These are phyloP conservation scores for Platypus cylindrus DNA, from an alignment of 2,888 invertebrate genomes.

Conservation along the genomic window DNA sequence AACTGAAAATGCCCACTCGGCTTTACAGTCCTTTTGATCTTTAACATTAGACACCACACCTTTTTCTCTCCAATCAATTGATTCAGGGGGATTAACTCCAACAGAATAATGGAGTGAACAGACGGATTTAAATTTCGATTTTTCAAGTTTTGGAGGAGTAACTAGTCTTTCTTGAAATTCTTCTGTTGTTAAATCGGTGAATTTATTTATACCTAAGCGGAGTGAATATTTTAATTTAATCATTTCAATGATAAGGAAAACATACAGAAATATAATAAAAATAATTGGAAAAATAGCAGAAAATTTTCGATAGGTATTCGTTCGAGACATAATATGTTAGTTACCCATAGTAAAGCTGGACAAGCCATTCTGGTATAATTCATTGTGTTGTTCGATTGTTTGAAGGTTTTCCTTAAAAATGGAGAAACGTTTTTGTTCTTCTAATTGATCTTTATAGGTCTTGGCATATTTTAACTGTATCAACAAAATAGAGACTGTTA, in stretches of 20 bases:
- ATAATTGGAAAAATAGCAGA: no score
- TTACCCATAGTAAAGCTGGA: conserved; percentile 5
- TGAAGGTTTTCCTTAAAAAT: conserved; percentile 12
- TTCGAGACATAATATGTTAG: no score
- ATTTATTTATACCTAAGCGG: conserved; percentile 15
- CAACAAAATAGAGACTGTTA: no score
- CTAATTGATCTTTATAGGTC: conserved; percentile 7
- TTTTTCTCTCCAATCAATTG: conserved; percentile 19
- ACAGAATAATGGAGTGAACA: background rate
- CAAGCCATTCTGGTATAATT: conserved; percentile 9
- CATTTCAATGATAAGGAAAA: background rate
- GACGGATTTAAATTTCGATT: conserved; percentile 1
- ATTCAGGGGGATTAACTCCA: conserved; percentile 10
- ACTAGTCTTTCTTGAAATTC: conserved; percentile 12
- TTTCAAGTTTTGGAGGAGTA: conserved; percentile 4
- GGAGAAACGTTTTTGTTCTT: conserved; percentile 12
- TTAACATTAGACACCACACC: conserved; percentile 19
- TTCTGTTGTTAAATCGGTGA: conserved; percentile 17
- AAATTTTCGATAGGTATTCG: no score
- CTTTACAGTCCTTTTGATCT: conserved; percentile 19
- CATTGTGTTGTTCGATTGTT: conserved; percentile 13
- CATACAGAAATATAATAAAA: background rate
- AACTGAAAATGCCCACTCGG: conserved; percentile 19
- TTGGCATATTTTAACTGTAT: conserved; percentile 8
- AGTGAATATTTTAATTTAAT: no score